Evolutionary conservation across 2,888 invertebrate species (phyloP).

Genomic region (Perithous albicinctus): DNA sequence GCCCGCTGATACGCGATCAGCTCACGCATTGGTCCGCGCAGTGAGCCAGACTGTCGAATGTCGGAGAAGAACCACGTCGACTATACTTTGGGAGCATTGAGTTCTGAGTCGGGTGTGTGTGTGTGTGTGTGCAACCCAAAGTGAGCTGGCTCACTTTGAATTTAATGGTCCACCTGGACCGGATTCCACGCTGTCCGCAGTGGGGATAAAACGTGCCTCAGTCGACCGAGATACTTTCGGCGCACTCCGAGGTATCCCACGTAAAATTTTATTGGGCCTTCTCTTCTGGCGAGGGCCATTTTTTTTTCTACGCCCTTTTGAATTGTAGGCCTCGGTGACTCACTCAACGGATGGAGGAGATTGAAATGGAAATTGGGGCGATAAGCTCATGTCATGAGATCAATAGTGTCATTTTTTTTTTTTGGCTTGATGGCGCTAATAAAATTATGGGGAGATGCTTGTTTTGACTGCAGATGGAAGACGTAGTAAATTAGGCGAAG

Average conservation of each 20-base stretch:
- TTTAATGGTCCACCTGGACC: slow-evolving; percentile 65
- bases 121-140: slow-evolving; percentile 7
- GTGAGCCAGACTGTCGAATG: slow-evolving; percentile 42
- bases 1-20: not conserved
- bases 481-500: not conserved
- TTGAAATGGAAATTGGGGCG: slow-evolving; percentile 4
- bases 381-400: not conserved
- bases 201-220: slow-evolving; percentile 3
- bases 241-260: slow-evolving; percentile 5
- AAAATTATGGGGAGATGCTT: not conserved
- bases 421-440: not conserved
- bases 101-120: no score
- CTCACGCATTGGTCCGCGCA: not conserved
- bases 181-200: slow-evolving; percentile 38
- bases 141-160: slow-evolving; percentile 52
- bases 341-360: not conserved
- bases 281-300: not conserved
- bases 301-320: slow-evolving; percentile 8
- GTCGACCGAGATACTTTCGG: slow-evolving; percentile 39
- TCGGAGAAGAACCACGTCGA: no score
- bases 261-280: slow-evolving; percentile 5
- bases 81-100: no score
- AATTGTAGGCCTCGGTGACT: not conserved
- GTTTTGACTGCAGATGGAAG: not conserved
- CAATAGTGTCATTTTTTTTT: not conserved